These are phyloP conservation scores for Campaea margaritaria DNA, from an alignment of 2,888 invertebrate genomes.

Conservation along the genomic window DNA sequence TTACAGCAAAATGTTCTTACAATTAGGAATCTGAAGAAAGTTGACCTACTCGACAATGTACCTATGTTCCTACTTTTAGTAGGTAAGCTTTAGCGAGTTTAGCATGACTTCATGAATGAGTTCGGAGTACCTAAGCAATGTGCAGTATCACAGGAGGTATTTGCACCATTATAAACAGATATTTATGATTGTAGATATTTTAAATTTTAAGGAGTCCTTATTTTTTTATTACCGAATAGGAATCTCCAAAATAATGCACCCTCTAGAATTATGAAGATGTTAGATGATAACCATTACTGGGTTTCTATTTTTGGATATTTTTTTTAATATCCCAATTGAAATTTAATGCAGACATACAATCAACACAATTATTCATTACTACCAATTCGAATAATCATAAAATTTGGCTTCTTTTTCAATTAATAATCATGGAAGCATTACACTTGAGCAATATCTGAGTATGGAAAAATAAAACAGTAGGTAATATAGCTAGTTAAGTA, in stretches of 20 bases:
- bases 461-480: slow-evolving; percentile 20
- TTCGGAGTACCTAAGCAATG: slow-evolving; percentile 14
- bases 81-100: slow-evolving; percentile 80
- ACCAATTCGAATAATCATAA: slow-evolving; percentile 27
- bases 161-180: too few relatives aligned
- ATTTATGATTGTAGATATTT: too few relatives aligned
- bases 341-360: slow-evolving; percentile 23
- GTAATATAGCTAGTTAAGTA: slow-evolving; percentile 11
- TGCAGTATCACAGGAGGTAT: slow-evolving; percentile 15
- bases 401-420: slow-evolving; percentile 44
- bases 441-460: slow-evolving; percentile 40
- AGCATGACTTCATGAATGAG: slow-evolving; percentile 73
- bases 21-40: slow-evolving; percentile 78
- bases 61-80: slow-evolving; percentile 68
- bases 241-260: slow-evolving; percentile 17
- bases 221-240: background rate
- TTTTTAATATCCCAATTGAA: slow-evolving; percentile 13
- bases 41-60: slow-evolving; percentile 74
- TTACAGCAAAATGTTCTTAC: slow-evolving; percentile 73
- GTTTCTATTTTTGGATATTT: slow-evolving; percentile 1
- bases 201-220: too few relatives aligned
- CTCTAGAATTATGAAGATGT: background rate
- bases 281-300: background rate
- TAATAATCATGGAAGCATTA: slow-evolving; percentile 41
- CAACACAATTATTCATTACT: slow-evolving; percentile 14